Base-by-base conservation (phyloP, 2,888 invertebrate species). In the Epicampocera succincta region DNA sequence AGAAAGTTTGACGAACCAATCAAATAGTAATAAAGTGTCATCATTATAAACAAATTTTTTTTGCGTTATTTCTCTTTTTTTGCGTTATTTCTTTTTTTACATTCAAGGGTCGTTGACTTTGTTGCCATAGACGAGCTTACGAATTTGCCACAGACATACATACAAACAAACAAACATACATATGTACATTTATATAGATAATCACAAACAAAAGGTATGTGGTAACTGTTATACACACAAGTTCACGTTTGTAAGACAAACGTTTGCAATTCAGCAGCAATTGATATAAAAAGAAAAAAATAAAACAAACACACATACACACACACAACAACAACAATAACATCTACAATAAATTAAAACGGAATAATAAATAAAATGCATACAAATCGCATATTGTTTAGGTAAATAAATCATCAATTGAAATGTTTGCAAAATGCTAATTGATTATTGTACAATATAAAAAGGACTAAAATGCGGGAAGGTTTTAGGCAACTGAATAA, bases 241-340 rank as follows among this genome's bases (percentile, higher is more conserved):
- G 54, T 52, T 73, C 38, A 65, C 48, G 42, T 54, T 50, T 40
- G 15, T 15, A 50, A 9, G 13, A 40, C 11, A 25, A 68, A 46
- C 68, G 48, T 68, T 33, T 72, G 76, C 56, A 73, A 73, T 81
- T 76, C 68, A 76, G 56, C 58, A 63, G 68, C 77, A 77, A 81
- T 73, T 81, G 81, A 81, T 65, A 73, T 63, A 63, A 76, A 56
- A 75, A 48, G 15, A 66, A 29, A 15, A 33, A 56, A 40, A 50
- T 8, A 33, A 33, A 33, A 33, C 33, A 33, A 1, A 33, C 33
- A 33, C 6, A 25, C 25, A 25, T 25, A 11, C 44, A 46, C 12
- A 52, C 29, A n/a, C 29, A 65, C 56, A 76, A n/a, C 2, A 3
- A 5, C 5, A 25, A 25, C 56, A 76, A n/a, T 3, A 3, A 5